Base-by-base conservation (phyloP, 2,888 invertebrate genomes). In the Dryomyza anilis region DNA sequence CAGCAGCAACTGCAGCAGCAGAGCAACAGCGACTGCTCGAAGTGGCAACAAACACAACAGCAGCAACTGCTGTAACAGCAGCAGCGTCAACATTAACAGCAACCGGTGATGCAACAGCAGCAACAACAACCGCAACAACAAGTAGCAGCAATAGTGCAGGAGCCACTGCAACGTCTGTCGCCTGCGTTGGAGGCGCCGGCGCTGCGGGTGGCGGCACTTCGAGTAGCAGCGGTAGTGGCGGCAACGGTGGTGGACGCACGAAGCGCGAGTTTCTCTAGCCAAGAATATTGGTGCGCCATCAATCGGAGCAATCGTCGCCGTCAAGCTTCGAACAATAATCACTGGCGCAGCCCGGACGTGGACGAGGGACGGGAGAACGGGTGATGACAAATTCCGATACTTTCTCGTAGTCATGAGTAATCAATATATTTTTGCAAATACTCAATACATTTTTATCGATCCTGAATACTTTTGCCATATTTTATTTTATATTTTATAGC, bases 251-350 rank as follows among this genome's bases (percentile, higher is more conserved):
- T 50, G 76, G 80, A 23, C 76, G 82, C 29, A 72, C 74, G 5
- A 83, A 83, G 61, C 75, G 82, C 46, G 84, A 84, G 56, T 84
- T 84, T 69, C 84, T 84, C 76, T 84, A 84, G 83, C 84, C 83
- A 73, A 83, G 81, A 73, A 82, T 83, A 69, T 75, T 81, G 71
- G 78, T 79, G 75, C 82, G 83, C 69, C 82, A 83, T 80, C 82
- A 79, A 73, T 80, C 82, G 74, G 81, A 82, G 70, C 78, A 76
- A 67, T 81, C 77, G 72, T n/a, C n/a, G n/a, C n/a, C n/a, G n/a
- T n/a, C n/a, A n/a, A 78, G 73, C 63, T 70, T 69, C 67, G 72
- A 72, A 65, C 72, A 72, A 71, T 72, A 71, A 66, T 67, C 33
- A 48, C 25, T 16, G 46, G 8, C 50, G 36, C 29, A 36, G 59